These are phyloP conservation scores for Heterodera filipjevi DNA, from an alignment of 2,888 invertebrate species.

Conservation along the genomic window DNA sequence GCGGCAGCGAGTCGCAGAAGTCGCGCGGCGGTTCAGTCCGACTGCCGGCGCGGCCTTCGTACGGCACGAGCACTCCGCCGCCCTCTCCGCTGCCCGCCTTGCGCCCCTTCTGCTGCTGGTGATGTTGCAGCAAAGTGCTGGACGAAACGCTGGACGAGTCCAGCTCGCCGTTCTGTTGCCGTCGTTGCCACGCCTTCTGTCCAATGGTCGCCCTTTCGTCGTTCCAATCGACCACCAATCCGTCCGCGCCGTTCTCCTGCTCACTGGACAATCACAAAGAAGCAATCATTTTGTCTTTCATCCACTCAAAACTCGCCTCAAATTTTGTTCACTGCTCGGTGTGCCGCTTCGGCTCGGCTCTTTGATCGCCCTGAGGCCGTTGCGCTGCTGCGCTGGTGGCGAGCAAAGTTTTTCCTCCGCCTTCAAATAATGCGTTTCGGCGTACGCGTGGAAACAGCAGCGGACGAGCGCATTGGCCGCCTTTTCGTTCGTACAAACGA, in stretches of 20 bases:
- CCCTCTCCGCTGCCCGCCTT: conserved; percentile 14
- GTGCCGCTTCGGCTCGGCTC: conserved; percentile 43
- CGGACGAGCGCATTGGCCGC: conserved; percentile 87
- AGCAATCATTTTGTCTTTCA: too few relatives aligned
- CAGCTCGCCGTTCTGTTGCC: conserved; percentile 64
- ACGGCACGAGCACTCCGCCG: conserved; percentile 15
- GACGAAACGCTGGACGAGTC: conserved; percentile 60
- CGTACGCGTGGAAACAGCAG: conserved; percentile 96
- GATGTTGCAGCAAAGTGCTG: conserved; percentile 32
- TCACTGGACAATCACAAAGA: conserved; percentile 29
- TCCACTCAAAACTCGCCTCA: conserved; percentile 30
- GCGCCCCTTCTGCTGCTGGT: conserved; percentile 24
- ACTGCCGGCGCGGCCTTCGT: conserved; percentile 5
- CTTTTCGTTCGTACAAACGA: conserved; percentile 92
- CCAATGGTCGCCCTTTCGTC: conserved; percentile 48
- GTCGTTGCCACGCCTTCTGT: conserved; percentile 52
- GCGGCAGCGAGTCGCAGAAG: conserved; percentile 23
- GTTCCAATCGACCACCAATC: conserved; percentile 42
- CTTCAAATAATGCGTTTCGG: conserved; percentile 73
- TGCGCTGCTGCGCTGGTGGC: conserved; percentile 23
- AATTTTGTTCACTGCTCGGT: conserved; percentile 44
- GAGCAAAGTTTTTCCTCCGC: conserved; percentile 57
- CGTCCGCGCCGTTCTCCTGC: conserved; percentile 27
- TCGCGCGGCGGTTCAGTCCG: conserved; percentile 2
- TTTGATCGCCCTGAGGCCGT: conserved; percentile 51